Evolutionary conservation across 1,140 invertebrate species (phyloP).

Genomic region (Drosophila pallidifrons): DNA sequence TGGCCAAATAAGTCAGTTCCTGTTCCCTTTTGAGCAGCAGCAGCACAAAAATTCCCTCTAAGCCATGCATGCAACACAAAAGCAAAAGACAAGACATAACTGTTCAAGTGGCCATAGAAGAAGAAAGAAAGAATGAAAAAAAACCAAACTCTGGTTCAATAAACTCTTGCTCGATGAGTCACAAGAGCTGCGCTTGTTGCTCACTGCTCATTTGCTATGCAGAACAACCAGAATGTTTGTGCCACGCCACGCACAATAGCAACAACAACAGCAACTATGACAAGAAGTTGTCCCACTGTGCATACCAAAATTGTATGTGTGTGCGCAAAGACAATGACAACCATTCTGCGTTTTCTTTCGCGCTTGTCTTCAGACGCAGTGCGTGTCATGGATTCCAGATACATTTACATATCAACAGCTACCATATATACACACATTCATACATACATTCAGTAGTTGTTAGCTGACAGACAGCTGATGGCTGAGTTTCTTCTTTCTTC

Average conservation of each 20-base stretch:
- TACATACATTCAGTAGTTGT: no score
- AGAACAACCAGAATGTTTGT: slow-evolving; percentile 44
- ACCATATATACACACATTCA: slow-evolving; percentile 5
- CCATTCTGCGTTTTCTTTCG: slow-evolving; percentile 7
- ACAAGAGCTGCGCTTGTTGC: slow-evolving; percentile 25
- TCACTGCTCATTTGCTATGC: slow-evolving; percentile 70
- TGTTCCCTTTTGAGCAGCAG: slow-evolving; percentile 9
- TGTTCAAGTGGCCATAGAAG: slow-evolving; percentile 33
- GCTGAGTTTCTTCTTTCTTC: neutral
- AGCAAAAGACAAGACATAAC: slow-evolving; percentile 28
- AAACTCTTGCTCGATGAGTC: slow-evolving; percentile 71
- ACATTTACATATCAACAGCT: slow-evolving; percentile 1
- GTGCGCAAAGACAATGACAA: slow-evolving; percentile 8
- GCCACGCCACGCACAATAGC: slow-evolving; percentile 60
- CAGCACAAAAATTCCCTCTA: neutral
- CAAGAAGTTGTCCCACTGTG: slow-evolving; percentile 47
- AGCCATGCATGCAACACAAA: slow-evolving; percentile 17
- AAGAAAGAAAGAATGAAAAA: no score
- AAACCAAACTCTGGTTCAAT: slow-evolving; percentile 47
- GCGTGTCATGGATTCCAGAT: slow-evolving; percentile 38
- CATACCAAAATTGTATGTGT: slow-evolving; percentile 19
- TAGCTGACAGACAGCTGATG: neutral
- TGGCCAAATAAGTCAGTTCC: slow-evolving; percentile 60
- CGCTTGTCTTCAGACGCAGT: slow-evolving; percentile 16
- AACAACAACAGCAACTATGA: slow-evolving; percentile 51